Conservation (phyloP, 2,113 vertebrate genomes). For the Pelecanoides urinatrix region DNA sequence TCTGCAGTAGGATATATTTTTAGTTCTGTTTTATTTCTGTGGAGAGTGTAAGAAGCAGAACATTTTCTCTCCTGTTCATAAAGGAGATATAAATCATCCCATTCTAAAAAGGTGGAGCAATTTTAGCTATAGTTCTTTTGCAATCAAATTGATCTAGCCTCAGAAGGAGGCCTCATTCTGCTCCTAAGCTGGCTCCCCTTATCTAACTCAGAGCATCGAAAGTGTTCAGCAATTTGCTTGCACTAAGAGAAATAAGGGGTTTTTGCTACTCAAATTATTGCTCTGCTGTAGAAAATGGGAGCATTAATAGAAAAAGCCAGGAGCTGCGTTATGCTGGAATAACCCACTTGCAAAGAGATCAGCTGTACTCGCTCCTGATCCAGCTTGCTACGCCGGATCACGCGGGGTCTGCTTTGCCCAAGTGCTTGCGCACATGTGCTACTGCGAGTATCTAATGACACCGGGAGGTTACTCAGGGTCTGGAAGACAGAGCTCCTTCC, state of each 20-base stretch:
- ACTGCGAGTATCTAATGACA: background rate
- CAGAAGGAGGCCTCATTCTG: background rate
- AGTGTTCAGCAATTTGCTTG: background rate
- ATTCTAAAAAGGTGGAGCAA: conserved; percentile 42
- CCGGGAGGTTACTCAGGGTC: no score
- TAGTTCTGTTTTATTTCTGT: conserved; percentile 50
- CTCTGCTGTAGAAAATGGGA: background rate
- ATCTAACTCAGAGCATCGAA: background rate
- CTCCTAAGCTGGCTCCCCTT: background rate
- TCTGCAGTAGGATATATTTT: conserved; percentile 38
- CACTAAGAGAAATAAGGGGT: background rate
- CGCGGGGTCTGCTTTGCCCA: background rate
- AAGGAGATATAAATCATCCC: conserved; percentile 55
- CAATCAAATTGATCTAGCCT: conserved; percentile 5
- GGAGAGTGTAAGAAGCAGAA: conserved; percentile 31
- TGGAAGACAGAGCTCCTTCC: background rate
- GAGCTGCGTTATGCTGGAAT: background rate
- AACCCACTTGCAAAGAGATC: background rate
- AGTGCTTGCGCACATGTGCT: fast-evolving
- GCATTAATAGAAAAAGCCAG: background rate
- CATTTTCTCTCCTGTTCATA: conserved; percentile 46
- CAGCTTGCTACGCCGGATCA: background rate
- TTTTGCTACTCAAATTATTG: background rate
- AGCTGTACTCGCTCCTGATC: background rate
- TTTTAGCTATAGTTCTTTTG: background rate